Conservation (phyloP, 2,113 vertebrate species). For the Phocoena sinus region DNA sequence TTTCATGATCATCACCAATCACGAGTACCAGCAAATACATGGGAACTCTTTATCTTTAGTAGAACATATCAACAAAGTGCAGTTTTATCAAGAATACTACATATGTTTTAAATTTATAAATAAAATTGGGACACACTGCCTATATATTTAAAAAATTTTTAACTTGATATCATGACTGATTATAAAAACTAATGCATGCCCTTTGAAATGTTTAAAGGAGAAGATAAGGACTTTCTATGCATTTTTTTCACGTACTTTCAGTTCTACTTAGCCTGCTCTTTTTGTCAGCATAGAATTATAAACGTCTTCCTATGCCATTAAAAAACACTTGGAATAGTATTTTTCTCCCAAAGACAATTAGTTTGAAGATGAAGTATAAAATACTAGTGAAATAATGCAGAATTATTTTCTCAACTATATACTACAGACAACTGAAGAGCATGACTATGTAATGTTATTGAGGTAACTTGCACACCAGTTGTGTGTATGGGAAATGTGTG, state of each 20-base stretch:
- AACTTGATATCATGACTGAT: not conserved
- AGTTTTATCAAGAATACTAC: not conserved
- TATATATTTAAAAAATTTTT: not conserved
- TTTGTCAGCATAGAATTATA: not conserved
- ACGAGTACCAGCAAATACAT: not conserved
- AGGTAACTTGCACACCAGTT: not conserved
- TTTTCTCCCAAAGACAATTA: constrained; percentile 8
- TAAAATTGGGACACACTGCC: not conserved
- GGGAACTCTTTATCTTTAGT: not conserved
- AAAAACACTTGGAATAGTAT: not conserved
- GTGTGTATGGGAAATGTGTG: not conserved
- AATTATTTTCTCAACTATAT: not conserved
- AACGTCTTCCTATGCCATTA: not conserved
- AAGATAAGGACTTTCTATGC: not conserved
- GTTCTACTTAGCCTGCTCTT: not conserved
- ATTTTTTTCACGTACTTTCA: not conserved
- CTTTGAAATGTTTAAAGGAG: not conserved
- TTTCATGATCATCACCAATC: not conserved
- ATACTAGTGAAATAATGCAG: not conserved
- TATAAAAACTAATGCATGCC: not conserved
- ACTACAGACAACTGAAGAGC: not conserved
- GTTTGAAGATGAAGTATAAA: constrained; percentile 15
- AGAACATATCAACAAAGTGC: not conserved
- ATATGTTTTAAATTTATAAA: not conserved
- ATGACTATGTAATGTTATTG: not conserved